Conservation (phyloP, 2,888 invertebrate species). For the Rhingia campestris region DNA sequence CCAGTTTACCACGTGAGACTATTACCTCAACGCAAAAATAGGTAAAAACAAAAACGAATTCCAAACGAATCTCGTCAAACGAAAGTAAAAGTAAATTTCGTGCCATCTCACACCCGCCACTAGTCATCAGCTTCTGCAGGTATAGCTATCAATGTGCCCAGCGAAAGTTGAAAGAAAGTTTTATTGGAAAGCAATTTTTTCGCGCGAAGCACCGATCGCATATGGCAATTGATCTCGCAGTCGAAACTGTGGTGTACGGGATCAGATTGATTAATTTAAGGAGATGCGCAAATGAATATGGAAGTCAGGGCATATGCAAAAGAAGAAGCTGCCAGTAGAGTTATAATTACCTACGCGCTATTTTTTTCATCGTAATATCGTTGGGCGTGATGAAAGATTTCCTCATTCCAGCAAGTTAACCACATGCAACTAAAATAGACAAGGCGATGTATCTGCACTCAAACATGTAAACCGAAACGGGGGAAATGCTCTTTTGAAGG, state of each 20-base stretch:
- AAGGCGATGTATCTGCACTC: not conserved
- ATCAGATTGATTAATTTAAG: slow-evolving; percentile 43
- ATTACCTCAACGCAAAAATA: slow-evolving; percentile 33
- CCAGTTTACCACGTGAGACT: slow-evolving; percentile 49
- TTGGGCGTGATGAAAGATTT: slow-evolving; percentile 48
- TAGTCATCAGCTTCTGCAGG: slow-evolving; percentile 27
- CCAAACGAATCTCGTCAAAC: slow-evolving; percentile 46
- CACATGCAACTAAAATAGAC: not conserved
- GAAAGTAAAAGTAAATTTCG: slow-evolving; percentile 69
- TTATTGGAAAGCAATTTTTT: slow-evolving; percentile 65
- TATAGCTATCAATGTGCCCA: slow-evolving; percentile 40
- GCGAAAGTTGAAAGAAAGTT: slow-evolving; percentile 74
- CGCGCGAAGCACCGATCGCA: slow-evolving; percentile 17
- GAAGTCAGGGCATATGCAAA: not conserved
- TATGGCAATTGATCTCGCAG: slow-evolving; percentile 18
- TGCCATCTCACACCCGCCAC: slow-evolving; percentile 50
- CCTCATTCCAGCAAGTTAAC: slow-evolving; percentile 31
- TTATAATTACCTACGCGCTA: not conserved
- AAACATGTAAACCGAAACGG: not conserved
- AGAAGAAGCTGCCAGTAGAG: no score
- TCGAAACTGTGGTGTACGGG: slow-evolving; percentile 14
- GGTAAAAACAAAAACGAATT: slow-evolving; percentile 14
- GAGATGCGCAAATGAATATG: slow-evolving; percentile 35
- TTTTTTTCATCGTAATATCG: slow-evolving; percentile 35
- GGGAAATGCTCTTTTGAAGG: not conserved